Conservation (phyloP, 2,797 vertebrate genomes). For the Mormyrus hasselquistii region DNA sequence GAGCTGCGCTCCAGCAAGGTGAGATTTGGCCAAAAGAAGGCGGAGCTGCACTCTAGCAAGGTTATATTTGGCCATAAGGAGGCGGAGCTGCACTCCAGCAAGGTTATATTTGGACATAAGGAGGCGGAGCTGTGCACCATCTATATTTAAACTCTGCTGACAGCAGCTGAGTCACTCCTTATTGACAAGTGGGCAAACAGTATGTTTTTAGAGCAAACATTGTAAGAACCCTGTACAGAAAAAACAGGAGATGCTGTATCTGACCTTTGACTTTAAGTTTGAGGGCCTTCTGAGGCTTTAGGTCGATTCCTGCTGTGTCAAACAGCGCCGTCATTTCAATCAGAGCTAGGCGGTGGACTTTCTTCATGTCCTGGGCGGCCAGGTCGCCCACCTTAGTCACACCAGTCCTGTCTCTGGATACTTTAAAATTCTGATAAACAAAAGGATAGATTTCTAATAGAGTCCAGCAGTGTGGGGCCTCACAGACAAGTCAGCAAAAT, state of each 20-base stretch:
- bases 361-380: slow-evolving; percentile 89
- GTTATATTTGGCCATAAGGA: neutral
- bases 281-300: slow-evolving; percentile 85
- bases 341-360: slow-evolving; percentile 73
- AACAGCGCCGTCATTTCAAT: slow-evolving; percentile 91
- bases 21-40: neutral
- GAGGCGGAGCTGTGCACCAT: neutral
- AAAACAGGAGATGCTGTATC: neutral
- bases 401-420: slow-evolving; percentile 87
- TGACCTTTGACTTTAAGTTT: slow-evolving; percentile 87
- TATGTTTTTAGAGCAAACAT: neutral
- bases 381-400: slow-evolving; percentile 85
- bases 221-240: neutral
- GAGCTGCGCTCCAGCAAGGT: neutral
- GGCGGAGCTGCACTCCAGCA: neutral
- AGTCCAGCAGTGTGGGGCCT: neutral
- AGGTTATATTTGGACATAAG: neutral
- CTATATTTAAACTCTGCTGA: neutral
- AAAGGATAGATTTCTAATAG: neutral
- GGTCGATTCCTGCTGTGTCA: slow-evolving; percentile 76
- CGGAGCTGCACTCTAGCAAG: neutral
- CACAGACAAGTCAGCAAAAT: neutral
- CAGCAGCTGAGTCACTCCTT: neutral
- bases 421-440: slow-evolving; percentile 72
- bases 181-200: slow-evolving; percentile 23